Evolutionary conservation across 2,113 vertebrate species (phyloP).

Genomic region (Halcyon senegalensis): DNA sequence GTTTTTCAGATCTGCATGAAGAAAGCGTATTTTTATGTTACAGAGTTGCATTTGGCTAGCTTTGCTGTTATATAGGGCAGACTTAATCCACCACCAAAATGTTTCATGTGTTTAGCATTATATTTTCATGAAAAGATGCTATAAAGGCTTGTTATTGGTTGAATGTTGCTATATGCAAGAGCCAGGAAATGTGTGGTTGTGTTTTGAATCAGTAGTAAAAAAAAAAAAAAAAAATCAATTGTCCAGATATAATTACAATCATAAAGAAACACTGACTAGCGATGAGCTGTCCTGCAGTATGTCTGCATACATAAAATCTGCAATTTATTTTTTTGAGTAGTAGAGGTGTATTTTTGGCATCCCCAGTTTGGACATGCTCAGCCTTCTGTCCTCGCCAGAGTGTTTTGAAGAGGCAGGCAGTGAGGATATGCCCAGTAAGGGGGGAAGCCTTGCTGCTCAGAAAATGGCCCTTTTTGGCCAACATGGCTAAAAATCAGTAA

Average conservation of each 20-base stretch:
- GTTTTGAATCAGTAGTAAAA: not conserved
- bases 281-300: not conserved
- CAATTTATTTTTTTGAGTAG: not conserved
- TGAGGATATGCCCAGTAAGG: accelerated
- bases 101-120: not conserved
- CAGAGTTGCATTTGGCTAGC: not conserved
- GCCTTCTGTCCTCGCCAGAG: no score
- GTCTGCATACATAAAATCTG: not conserved
- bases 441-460: not conserved
- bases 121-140: not conserved
- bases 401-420: not conserved
- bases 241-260: not conserved
- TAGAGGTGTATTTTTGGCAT: not conserved
- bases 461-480: not conserved
- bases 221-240: not conserved
- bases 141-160: not conserved
- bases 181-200: not conserved
- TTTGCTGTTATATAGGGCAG: not conserved
- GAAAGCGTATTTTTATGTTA: not conserved
- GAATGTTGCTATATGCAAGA: not conserved
- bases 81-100: not conserved
- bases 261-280: not conserved
- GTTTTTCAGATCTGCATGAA: not conserved
- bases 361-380: accelerated
- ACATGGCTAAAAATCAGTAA: not conserved